A percentile compares a stretch with the other conserved stretches of the same genome.
Conservation (phyloP, 2,113 vertebrate species). For the cattle (Bos taurus) region DNA sequence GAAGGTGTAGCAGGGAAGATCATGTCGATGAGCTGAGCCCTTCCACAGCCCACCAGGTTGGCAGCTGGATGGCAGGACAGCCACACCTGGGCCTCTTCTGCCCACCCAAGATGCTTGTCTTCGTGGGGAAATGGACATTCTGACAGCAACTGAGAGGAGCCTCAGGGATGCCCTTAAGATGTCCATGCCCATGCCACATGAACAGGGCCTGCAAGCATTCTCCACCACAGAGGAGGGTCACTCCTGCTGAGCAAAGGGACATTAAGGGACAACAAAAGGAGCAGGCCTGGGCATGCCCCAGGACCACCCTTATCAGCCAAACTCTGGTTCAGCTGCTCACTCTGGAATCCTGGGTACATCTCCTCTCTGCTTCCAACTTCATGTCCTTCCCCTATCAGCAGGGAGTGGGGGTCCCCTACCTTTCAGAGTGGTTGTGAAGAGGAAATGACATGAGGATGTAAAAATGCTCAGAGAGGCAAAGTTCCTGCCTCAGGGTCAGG, state of each 20-base stretch:
- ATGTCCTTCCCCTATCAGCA: neutral
- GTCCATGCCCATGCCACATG: too few relatives aligned
- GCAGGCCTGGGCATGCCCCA: neutral
- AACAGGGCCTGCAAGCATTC: neutral
- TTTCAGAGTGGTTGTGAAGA: neutral
- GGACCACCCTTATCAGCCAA: neutral
- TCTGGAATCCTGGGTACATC: neutral
- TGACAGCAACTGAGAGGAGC: neutral
- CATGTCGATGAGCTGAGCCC: fast-evolving
- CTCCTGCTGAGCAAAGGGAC: neutral
- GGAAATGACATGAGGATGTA: fast-evolving
- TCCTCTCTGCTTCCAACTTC: neutral
- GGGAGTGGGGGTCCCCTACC: neutral
- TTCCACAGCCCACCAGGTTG: fast-evolving
- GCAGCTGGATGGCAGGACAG: neutral
- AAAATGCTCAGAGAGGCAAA: neutral
- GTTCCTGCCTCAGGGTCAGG: neutral
- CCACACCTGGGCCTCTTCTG: neutral
- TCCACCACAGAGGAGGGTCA: neutral
- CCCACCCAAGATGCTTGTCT: neutral
- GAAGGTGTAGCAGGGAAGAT: neutral
- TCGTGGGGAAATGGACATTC: neutral
- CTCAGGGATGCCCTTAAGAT: neutral
- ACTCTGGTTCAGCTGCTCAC: neutral
- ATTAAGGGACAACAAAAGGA: neutral